Percentiles rank a stretch among this genome's conserved stretches.
Evolutionary conservation across 2,888 invertebrate genomes (phyloP).

Genomic region (Drosophila barbarae): DNA sequence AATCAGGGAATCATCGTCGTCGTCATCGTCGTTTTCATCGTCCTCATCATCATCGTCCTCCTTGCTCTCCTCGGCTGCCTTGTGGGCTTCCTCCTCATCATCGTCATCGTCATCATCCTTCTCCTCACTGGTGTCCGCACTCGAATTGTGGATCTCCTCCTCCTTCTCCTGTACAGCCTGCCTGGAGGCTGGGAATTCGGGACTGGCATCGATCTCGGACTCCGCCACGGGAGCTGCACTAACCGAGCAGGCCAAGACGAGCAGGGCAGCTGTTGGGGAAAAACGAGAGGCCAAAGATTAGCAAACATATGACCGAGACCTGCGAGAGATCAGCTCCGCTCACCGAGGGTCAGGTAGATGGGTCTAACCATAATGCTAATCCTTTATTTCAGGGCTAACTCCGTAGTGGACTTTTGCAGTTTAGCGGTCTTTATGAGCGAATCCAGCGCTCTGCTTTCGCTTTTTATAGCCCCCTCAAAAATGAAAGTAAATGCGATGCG

Average conservation of each 20-base stretch:
- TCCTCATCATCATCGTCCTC: slow-evolving; percentile 51
- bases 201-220: slow-evolving; percentile 22
- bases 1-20: slow-evolving; percentile 47
- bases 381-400: slow-evolving; percentile 33
- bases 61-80: slow-evolving; percentile 23
- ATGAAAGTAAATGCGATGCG: slow-evolving; percentile 58
- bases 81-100: slow-evolving; percentile 51
- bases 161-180: slow-evolving; percentile 32
- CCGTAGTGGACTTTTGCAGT: slow-evolving; percentile 65
- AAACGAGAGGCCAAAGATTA: not conserved
- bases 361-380: slow-evolving; percentile 62
- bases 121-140: slow-evolving; percentile 56
- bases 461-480: slow-evolving; percentile 67
- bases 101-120: slow-evolving; percentile 60
- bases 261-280: slow-evolving; percentile 42
- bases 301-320: not conserved
- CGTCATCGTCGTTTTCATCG: slow-evolving; percentile 52
- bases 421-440: slow-evolving; percentile 75
- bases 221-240: slow-evolving; percentile 40
- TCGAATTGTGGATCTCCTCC: slow-evolving; percentile 29
- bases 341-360: slow-evolving; percentile 58
- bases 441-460: slow-evolving; percentile 67
- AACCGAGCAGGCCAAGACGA: slow-evolving; percentile 46
- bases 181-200: slow-evolving; percentile 30
- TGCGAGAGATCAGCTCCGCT: slow-evolving; percentile 41